Base-by-base conservation (phyloP, 1,140 invertebrate species). In the Cydia strobilella region DNA sequence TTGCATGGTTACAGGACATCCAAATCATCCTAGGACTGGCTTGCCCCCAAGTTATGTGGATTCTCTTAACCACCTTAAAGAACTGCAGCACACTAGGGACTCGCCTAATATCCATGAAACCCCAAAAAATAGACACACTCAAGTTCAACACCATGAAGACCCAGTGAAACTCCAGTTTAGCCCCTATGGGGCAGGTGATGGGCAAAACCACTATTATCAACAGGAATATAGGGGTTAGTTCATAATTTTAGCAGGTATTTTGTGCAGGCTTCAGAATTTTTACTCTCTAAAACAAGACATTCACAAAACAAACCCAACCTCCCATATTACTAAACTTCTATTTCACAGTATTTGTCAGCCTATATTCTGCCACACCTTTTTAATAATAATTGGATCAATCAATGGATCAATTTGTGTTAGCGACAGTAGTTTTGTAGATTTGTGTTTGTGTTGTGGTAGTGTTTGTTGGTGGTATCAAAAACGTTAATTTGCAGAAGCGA, bases 151-250 rank as follows among this genome's bases (percentile, higher is more conserved):
- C 59, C 83, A 84, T 54, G 88, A 91, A 35, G 87, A 91, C 31
- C 75, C 78, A 9, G 74, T 89, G 10, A 90, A 90, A 77, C 76
- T 82, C 0, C 76, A 81, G 31, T 90, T 83, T 54, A 91, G 79
- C 76, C 84, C 89, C 1, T 90, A 87, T 86, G 90, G 84, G 23
- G 90, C 86, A 77, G 90, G 90, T 59, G 90, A 92, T 87, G 88
- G 84, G 2, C 90, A 92, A 72, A 92, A 89, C 72, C 83, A 90
- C 80, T 90, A 84, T 71, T 90, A 76, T 77, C 84, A 84, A 73
- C 89, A 88, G 77, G 90, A 90, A 31, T 86, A 78, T 65, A 84
- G 83, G 88, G 88, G 90, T 89, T 82, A 75, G 65, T 48, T 6
- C 23, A 59, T 10, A 15, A 54, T 6, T 54, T n/a, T 20, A 18